Conservation (phyloP, 2,113 vertebrate species). For the Bubo scandiacus region DNA sequence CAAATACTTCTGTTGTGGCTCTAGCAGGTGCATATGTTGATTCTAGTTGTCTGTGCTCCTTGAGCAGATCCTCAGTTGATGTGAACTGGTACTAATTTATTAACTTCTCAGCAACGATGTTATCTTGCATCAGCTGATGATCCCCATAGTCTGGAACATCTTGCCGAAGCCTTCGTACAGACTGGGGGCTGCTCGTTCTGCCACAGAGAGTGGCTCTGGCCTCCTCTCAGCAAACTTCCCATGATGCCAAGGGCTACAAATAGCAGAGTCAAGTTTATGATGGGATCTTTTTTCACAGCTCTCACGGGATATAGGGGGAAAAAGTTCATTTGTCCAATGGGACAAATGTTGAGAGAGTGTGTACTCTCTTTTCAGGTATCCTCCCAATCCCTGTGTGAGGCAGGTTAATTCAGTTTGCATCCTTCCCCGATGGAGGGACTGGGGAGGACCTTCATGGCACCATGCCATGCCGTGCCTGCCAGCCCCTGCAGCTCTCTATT, state of each 20-base stretch:
- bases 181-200: background rate
- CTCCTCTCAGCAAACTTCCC: background rate
- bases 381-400: background rate
- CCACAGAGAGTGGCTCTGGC: fast-evolving
- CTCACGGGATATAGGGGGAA: background rate
- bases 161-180: background rate
- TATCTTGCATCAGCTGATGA: background rate
- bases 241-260: background rate
- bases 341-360: background rate
- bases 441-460: background rate
- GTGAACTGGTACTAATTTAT: background rate
- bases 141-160: background rate
- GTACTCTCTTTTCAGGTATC: background rate
- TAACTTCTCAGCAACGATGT: background rate
- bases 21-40: background rate
- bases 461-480: background rate
- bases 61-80: background rate
- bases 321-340: background rate
- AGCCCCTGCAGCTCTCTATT: background rate
- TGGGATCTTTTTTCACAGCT: background rate
- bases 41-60: background rate
- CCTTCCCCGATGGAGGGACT: background rate
- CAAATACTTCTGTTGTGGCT: background rate
- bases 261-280: background rate
- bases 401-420: background rate